Evolutionary conservation across 2,888 invertebrate species (phyloP).

Genomic region (Hyposoter didymator): DNA sequence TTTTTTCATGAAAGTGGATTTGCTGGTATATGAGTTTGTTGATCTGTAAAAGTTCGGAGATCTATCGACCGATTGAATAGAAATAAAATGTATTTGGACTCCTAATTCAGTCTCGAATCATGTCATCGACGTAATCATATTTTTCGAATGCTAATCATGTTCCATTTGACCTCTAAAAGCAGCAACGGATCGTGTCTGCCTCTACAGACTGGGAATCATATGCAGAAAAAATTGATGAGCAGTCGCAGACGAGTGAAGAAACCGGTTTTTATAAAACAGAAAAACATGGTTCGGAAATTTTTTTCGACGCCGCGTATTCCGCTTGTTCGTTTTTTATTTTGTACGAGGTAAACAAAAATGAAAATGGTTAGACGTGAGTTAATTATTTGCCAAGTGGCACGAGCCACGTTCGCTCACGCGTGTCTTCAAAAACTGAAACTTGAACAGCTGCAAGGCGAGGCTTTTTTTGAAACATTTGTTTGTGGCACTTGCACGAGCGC

Average conservation of each 20-base stretch:
- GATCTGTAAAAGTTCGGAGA: background rate
- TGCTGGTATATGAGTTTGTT: background rate
- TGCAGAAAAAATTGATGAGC: background rate
- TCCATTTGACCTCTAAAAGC: background rate
- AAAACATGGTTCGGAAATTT: background rate
- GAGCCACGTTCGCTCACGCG: background rate
- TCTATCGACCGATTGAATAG: background rate
- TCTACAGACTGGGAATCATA: background rate
- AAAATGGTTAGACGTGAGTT: background rate
- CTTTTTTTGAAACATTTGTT: conserved; percentile 10
- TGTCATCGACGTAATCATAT: background rate
- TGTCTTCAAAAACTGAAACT: conserved; percentile 22
- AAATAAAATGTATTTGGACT: background rate
- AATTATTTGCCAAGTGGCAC: background rate
- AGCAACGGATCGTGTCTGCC: background rate
- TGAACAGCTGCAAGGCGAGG: conserved; percentile 54
- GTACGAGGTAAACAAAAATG: background rate
- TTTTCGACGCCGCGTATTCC: background rate
- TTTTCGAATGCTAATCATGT: background rate
- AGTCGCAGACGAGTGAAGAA: background rate
- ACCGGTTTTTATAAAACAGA: background rate
- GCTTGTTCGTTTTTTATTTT: background rate
- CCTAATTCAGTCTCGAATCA: background rate
- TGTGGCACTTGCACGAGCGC: conserved; percentile 1
- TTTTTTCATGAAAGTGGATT: background rate